phyloP scores from a whole-genome alignment of 2,113 vertebrate genomes.

The Myotis lucifugus region DNA sequence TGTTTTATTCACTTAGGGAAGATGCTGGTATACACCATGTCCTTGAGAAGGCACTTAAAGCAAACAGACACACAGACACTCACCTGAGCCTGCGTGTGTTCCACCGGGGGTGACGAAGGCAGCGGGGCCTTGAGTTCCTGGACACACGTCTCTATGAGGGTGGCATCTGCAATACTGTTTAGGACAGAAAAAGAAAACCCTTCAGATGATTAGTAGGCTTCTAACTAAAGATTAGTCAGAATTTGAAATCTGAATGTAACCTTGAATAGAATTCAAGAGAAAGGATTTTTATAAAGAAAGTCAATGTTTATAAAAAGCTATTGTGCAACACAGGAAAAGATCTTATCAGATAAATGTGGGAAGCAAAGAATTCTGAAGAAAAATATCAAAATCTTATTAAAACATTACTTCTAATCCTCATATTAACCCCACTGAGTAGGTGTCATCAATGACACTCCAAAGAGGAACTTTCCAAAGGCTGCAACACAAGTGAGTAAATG shows the following conservation, averaged over 20 bases:
- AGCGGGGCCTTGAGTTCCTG: conserved; percentile 87
- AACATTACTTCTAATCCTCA: not conserved
- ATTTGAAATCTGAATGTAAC: not conserved
- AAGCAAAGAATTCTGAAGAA: not conserved
- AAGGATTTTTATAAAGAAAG: not conserved
- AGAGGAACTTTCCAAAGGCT: not conserved
- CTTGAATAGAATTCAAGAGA: not conserved
- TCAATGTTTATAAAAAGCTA: conserved; percentile 46
- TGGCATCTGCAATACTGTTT: conserved; percentile 87
- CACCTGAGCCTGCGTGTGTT: conserved; percentile 91
- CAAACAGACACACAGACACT: not conserved
- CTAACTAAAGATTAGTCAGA: not conserved
- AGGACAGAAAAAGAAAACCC: conserved; percentile 21
- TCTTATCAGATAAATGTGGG: not conserved
- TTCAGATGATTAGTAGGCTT: not conserved
- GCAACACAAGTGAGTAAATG: not conserved
- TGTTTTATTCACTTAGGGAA: not conserved
- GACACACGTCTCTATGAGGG: conserved; percentile 86
- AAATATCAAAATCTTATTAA: not conserved
- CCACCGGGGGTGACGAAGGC: conserved; percentile 80
- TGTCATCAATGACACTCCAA: not conserved
- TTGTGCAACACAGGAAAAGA: conserved; percentile 10
- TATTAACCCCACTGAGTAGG: not conserved
- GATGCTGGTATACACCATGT: not conserved
- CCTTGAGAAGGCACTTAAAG: not conserved